A percentile compares a stretch with the other conserved stretches of the same genome.
Evolutionary conservation across 2,113 vertebrate genomes (phyloP).

Genomic region (Corvus cornix): DNA sequence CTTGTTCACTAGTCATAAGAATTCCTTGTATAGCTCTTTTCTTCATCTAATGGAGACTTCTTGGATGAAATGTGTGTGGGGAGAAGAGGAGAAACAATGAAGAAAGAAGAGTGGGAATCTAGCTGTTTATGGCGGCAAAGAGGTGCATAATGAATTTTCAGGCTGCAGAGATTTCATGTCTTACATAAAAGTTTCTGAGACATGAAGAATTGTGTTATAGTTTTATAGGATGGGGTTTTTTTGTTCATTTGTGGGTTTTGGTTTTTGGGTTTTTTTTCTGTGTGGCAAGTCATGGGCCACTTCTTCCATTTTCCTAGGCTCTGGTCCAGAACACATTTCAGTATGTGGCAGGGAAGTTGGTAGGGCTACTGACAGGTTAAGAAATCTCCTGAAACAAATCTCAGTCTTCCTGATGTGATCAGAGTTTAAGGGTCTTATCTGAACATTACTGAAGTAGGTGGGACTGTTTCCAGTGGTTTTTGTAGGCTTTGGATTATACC

Average conservation of each 20-base stretch:
- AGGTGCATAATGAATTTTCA: neutral
- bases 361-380: neutral
- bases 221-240: neutral
- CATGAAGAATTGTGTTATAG: neutral
- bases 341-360: neutral
- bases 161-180: neutral
- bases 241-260: neutral
- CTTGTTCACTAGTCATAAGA: neutral
- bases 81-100: neutral
- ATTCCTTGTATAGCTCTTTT: neutral
- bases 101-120: neutral
- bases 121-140: neutral
- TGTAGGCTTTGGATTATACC: neutral
- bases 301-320: neutral
- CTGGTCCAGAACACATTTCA: neutral
- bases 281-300: neutral
- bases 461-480: neutral
- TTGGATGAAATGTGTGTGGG: neutral
- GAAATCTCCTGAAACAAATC: neutral
- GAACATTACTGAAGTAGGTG: neutral
- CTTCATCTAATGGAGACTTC: neutral
- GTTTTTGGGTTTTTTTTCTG: accelerated
- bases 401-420: neutral
- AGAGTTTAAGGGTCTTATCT: neutral
- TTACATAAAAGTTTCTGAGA: neutral